Percentiles rank a stretch among this genome's conserved stretches.
These are phyloP conservation scores for Aptenodytes patagonicus DNA, from an alignment of 2,113 vertebrate genomes.

Conservation along the genomic window DNA sequence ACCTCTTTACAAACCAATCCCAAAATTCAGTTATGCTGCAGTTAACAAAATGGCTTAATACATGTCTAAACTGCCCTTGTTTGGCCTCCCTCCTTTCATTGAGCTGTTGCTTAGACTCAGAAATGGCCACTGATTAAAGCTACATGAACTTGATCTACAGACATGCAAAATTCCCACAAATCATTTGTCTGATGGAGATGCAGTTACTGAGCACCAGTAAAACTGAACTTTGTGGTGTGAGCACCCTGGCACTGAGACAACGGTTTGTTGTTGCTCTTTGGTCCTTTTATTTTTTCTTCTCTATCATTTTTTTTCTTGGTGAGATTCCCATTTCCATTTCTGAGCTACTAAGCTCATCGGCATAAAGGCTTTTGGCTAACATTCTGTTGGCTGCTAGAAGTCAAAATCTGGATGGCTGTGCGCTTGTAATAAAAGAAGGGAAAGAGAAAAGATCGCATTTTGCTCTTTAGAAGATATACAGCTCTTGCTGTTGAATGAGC, in stretches of 20 bases:
- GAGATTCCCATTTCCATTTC: neutral
- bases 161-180: neutral
- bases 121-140: neutral
- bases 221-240: neutral
- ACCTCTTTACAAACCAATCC: neutral
- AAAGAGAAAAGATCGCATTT: neutral
- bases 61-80: rapidly evolving
- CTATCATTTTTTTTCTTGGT: rapidly evolving
- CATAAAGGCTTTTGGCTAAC: neutral
- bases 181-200: neutral
- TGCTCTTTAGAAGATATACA: neutral
- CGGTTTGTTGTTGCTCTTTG: neutral
- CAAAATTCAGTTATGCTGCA: neutral
- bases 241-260: neutral
- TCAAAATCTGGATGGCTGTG: neutral
- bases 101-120: neutral
- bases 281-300: neutral
- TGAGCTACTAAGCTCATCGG: neutral
- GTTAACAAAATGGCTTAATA: neutral
- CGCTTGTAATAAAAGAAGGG: neutral
- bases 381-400: neutral
- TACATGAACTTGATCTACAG: neutral
- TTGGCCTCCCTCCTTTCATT: neutral
- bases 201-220: neutral
- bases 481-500: neutral